Evolutionary conservation across 2,797 vertebrate genomes (phyloP).

Genomic region (Cyprinodon diabolis): DNA sequence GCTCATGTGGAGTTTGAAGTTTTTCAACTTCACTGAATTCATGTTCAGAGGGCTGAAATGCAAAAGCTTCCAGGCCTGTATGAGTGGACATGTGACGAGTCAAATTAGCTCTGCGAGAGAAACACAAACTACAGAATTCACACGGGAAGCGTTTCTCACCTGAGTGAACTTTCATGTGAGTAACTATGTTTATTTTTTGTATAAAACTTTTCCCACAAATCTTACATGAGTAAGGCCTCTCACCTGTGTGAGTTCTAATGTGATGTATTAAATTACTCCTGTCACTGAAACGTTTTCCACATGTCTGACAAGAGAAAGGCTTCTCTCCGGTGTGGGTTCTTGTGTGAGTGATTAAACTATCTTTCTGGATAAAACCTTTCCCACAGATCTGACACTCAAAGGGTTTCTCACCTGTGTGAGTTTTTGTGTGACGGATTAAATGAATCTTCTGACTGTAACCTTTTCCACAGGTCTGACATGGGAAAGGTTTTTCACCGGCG

Average conservation of each 20-base stretch:
- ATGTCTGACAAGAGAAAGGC: not conserved
- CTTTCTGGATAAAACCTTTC: not conserved
- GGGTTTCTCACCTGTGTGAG: not conserved
- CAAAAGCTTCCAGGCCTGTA: not conserved
- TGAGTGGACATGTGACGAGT: not conserved
- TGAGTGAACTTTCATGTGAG: slow-evolving; percentile 1
- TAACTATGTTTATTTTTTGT: not conserved
- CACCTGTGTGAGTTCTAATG: slow-evolving; percentile 9
- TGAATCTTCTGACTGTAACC: not conserved
- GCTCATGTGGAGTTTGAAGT: not conserved
- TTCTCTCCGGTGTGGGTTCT: slow-evolving; percentile 12
- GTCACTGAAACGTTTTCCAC: slow-evolving; percentile 2
- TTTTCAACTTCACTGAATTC: not conserved
- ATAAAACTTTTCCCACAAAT: slow-evolving; percentile 3
- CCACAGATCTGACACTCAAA: slow-evolving; percentile 2
- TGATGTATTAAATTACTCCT: not conserved
- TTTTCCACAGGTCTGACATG: not conserved
- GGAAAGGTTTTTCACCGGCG: not conserved
- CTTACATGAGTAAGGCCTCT: not conserved
- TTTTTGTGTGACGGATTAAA: not conserved
- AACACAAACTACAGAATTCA: not conserved
- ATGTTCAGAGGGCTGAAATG: not conserved
- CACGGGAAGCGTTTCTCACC: not conserved
- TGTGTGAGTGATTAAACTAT: not conserved
- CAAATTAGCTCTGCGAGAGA: not conserved